phyloP scores from a whole-genome alignment of 2,797 vertebrate species.

The Parauchenoglanis punctatus region DNA sequence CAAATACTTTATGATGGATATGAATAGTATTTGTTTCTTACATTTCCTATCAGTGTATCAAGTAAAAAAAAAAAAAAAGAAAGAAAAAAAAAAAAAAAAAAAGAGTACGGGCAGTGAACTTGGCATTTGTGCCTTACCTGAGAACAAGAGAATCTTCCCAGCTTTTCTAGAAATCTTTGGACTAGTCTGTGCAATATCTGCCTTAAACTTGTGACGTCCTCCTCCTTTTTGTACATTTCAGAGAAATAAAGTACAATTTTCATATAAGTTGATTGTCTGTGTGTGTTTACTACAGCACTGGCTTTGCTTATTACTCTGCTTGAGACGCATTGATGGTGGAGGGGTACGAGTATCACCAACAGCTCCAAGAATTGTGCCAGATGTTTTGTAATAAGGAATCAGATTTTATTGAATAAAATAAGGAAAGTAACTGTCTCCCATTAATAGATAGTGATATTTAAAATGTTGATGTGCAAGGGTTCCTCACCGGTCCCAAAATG shows the following conservation, averaged over 20 bases:
- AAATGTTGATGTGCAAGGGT: not conserved
- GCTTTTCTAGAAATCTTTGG: conserved; percentile 69
- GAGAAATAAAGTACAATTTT: conserved; percentile 79
- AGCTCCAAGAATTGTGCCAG: not conserved
- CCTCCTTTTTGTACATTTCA: conserved; percentile 69
- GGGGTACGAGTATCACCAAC: not conserved
- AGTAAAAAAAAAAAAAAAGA: conserved; percentile 27
- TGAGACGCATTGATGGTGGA: not conserved
- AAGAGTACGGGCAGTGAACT: conserved; percentile 68
- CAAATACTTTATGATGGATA: conserved; percentile 67
- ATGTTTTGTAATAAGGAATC: not conserved
- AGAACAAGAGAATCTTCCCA: conserved; percentile 66
- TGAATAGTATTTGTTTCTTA: conserved; percentile 49
- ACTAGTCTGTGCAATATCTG: conserved; percentile 84
- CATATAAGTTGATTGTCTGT: conserved; percentile 31
- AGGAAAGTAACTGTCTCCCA: not conserved
- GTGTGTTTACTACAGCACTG: not conserved
- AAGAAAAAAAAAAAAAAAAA: conserved; percentile 24
- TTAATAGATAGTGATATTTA: not conserved
- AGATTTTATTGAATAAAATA: not conserved
- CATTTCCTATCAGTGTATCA: conserved; percentile 55
- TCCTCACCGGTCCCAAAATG: not conserved
- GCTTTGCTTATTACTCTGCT: not conserved
- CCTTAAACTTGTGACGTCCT: conserved; percentile 77
- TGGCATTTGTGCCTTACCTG: conserved; percentile 81